phyloP scores from a whole-genome alignment of 2,113 vertebrate species.

The Mungos mungo region DNA sequence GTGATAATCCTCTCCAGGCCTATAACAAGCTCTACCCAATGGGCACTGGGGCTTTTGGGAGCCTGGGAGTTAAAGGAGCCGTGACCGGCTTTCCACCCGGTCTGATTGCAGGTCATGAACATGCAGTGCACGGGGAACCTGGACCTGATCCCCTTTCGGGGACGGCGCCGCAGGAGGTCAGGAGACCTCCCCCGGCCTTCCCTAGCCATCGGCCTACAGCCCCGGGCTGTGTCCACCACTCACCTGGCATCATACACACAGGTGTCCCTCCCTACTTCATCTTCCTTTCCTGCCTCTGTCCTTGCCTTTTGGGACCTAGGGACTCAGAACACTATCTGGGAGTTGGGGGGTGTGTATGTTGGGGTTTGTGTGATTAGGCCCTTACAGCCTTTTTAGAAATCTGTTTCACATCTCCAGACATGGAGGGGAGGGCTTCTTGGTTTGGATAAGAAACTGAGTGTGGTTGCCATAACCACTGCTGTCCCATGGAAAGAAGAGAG shows the following conservation, averaged over 20 bases:
- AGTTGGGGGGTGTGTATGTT: background rate
- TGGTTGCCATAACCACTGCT: background rate
- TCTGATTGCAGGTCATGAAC: conserved; percentile 82
- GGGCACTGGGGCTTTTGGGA: conserved; percentile 50
- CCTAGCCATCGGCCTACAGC: conserved; percentile 73
- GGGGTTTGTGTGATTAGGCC: background rate
- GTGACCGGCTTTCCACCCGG: conserved; percentile 68
- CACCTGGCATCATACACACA: conserved; percentile 80
- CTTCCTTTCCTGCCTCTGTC: conserved; percentile 59
- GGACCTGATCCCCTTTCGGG: conserved; percentile 78
- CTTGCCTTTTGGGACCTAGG: conserved; percentile 58
- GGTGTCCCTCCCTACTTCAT: conserved; percentile 67
- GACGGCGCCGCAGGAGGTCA: conserved; percentile 75
- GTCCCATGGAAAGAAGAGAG: background rate
- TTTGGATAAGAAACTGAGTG: background rate
- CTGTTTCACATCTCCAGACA: conserved; percentile 6
- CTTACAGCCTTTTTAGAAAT: conserved; percentile 6
- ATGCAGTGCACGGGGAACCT: conserved; percentile 77
- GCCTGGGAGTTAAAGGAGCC: conserved; percentile 39
- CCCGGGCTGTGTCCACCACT: conserved; percentile 77
- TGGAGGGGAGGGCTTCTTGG: background rate
- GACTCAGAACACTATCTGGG: background rate
- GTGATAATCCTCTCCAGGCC: background rate
- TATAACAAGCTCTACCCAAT: conserved; percentile 27
- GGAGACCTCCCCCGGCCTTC: conserved; percentile 77